These are phyloP conservation scores for Parus major DNA, from an alignment of 2,113 vertebrate species.

Conservation along the genomic window DNA sequence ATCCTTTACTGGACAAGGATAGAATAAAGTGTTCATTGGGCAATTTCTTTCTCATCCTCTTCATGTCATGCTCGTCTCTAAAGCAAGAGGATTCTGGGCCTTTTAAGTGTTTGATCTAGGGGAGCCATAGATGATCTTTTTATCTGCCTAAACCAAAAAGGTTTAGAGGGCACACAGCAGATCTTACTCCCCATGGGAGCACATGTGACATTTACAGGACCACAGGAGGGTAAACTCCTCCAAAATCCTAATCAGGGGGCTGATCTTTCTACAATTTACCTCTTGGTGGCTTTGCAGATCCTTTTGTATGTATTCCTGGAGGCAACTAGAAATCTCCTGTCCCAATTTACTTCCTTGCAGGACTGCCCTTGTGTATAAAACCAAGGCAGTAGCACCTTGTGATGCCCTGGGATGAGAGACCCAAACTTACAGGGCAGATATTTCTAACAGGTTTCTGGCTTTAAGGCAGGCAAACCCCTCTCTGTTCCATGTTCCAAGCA, in stretches of 20 bases:
- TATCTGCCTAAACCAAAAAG: not conserved
- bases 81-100: not conserved
- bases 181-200: not conserved
- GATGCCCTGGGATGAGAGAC: not conserved
- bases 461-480: not conserved
- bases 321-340: not conserved
- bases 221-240: not conserved
- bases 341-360: not conserved
- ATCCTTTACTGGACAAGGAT: not conserved
- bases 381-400: not conserved
- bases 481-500: rapidly evolving
- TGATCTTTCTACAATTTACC: not conserved
- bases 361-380: not conserved
- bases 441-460: not conserved
- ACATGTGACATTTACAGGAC: not conserved
- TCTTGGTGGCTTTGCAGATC: not conserved
- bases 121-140: not conserved
- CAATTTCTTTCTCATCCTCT: not conserved
- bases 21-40: not conserved
- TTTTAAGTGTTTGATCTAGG: not conserved
- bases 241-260: not conserved
- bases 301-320: not conserved
- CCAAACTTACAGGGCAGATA: not conserved
- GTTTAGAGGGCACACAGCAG: not conserved
- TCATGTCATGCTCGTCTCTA: not conserved